A percentile compares a stretch with the other conserved stretches of the same genome.
Conservation (phyloP, 1,140 invertebrate genomes). For the Mactra quadrangularis region DNA sequence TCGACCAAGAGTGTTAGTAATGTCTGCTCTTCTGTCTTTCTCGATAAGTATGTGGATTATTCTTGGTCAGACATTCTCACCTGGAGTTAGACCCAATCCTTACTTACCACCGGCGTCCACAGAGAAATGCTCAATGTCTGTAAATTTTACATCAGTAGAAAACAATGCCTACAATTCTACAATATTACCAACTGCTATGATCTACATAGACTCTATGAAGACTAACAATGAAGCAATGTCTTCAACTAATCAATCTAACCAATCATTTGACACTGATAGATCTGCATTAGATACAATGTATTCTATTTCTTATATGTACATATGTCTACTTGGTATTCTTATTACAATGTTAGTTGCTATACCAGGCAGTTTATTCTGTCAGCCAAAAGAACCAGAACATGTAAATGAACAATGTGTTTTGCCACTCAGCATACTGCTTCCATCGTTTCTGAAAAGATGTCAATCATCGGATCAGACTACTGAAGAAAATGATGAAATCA, state of each 20-base stretch:
- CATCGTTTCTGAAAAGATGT: too few relatives aligned
- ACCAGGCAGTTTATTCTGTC: not conserved
- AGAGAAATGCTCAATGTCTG: not conserved
- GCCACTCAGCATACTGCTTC: too few relatives aligned
- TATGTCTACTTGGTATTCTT: not conserved
- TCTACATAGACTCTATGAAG: too few relatives aligned
- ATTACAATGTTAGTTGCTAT: not conserved
- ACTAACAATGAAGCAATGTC: not conserved
- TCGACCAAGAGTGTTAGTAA: not conserved
- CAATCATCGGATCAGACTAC: too few relatives aligned
- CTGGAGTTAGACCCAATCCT: not conserved
- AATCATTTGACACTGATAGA: too few relatives aligned
- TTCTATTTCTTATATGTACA: conserved; percentile 20
- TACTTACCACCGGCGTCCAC: not conserved
- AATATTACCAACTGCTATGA: not conserved
- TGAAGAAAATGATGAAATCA: too few relatives aligned
- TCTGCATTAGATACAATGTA: not conserved
- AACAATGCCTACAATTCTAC: too few relatives aligned
- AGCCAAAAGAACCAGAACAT: not conserved
- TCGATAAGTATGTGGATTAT: not conserved
- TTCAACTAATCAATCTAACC: too few relatives aligned
- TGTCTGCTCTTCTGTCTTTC: not conserved
- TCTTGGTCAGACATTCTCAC: not conserved
- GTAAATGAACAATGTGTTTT: too few relatives aligned
- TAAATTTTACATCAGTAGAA: not conserved